These are phyloP conservation scores for Mamestra brassicae DNA, from an alignment of 2,888 invertebrate species.

Conservation along the genomic window DNA sequence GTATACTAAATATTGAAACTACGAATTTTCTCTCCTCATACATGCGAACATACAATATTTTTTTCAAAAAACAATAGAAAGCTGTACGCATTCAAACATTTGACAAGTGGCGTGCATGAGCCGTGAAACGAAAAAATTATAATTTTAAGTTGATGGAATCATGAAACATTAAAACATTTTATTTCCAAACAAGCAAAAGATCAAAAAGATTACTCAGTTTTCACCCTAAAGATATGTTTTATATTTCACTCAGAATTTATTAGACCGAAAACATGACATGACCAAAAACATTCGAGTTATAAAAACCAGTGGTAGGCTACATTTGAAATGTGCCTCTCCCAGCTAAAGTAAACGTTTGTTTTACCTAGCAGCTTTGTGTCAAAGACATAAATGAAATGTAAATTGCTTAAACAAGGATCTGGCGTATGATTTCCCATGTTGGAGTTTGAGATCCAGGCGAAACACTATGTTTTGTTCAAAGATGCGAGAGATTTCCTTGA, in stretches of 20 bases:
- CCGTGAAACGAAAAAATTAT: no score
- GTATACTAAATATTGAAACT: no score
- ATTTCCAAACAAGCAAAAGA: background rate
- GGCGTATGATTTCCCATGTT: constrained; percentile 64
- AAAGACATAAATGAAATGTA: constrained; percentile 64
- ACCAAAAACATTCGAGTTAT: constrained; percentile 24
- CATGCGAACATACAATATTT: no score
- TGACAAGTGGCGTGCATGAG: no score
- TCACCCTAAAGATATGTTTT: background rate
- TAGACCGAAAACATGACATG: constrained; percentile 15
- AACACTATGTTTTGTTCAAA: constrained; percentile 28
- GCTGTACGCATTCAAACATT: no score
- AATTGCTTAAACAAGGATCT: constrained; percentile 59
- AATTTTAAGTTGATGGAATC: no score
- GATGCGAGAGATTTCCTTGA: background rate
- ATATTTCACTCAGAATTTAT: constrained; percentile 7
- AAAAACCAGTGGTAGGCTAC: constrained; percentile 55
- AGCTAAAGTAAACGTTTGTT: constrained; percentile 60
- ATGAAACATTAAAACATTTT: no score
- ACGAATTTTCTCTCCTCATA: no score
- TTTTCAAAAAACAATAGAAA: no score
- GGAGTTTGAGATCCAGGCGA: constrained; percentile 19
- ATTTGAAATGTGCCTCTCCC: constrained; percentile 35
- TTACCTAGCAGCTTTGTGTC: constrained; percentile 55
- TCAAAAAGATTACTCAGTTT: background rate